Base-by-base conservation (phyloP, 2,113 vertebrate species). In the Neolamprologus brichardi region DNA sequence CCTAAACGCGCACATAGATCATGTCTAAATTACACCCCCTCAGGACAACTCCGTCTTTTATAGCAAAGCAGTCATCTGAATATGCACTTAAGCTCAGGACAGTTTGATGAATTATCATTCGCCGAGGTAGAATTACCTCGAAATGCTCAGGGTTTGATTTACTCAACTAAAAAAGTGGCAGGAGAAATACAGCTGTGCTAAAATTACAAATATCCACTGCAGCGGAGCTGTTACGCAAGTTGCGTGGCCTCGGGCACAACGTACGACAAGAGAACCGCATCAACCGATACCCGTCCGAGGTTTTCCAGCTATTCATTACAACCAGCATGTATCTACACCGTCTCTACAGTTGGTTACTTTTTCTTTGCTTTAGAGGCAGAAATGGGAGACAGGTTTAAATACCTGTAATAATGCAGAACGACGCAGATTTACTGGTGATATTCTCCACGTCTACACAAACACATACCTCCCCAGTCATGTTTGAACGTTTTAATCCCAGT, bases 101-200 rank as follows among this genome's bases (percentile, higher is more conserved):
- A 87, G 82, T 80, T 82, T 87, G 91, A 90, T 84, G 70, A 88
- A 84, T 84, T 84, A 84, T 88, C 58, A 84, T 58, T 83, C 25
- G 17, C 30, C 0, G 25, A 53, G 53, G 82, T 53, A 17, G 39
- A 84, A 88, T 87, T 82, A 81, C 54, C 75, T 85, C 52, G n/a
- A 81, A 90, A 75, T 60, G 80, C 37, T 85, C 75, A 2, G 4
- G 2, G 67, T 87, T 62, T 86, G 75, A 87, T 83, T 90, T 82
- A 85, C 46, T 86, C 10, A 2, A 34, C 58, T 28, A 28, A 49
- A 67, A 20, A 70, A 15, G 46, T 75, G 28, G 34, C 77, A 81
- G 80, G 67, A 93, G 84, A 46, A 84, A 79, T 23, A 13, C 81
- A 72, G 88, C 79, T 37, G 58, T 5, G 60, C 82, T 67, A 3